Conservation (phyloP, 2,888 invertebrate species). For the Ethmia dodecea region DNA sequence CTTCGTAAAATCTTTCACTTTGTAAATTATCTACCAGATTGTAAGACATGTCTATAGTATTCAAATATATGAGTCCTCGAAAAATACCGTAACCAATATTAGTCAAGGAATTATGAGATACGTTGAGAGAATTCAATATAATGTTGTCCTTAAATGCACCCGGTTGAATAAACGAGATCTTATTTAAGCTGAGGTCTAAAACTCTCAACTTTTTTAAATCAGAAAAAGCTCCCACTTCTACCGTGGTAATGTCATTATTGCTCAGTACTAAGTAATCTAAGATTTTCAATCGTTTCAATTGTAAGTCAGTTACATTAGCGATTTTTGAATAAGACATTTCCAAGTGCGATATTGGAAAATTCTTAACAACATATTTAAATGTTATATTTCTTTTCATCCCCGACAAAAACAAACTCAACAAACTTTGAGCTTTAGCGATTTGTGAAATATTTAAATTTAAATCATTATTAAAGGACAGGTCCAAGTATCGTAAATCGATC, state of each 20-base stretch:
- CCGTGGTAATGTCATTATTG: slow-evolving; percentile 32
- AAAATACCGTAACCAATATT: slow-evolving; percentile 46
- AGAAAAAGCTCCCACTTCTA: slow-evolving; percentile 1
- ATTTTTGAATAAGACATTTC: slow-evolving; percentile 33
- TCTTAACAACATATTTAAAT: slow-evolving; percentile 24
- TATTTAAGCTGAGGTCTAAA: slow-evolving; percentile 49
- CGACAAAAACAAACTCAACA: slow-evolving; percentile 35
- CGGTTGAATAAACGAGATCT: slow-evolving; percentile 43
- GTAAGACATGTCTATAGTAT: slow-evolving; percentile 44
- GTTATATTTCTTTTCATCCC: slow-evolving; percentile 27
- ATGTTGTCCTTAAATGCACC: slow-evolving; percentile 44
- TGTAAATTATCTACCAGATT: slow-evolving; percentile 42
- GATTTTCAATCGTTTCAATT: slow-evolving; percentile 26
- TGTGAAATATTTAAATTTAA: slow-evolving; percentile 26
- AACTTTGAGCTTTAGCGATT: slow-evolving; percentile 22
- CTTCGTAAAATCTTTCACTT: slow-evolving; percentile 44
- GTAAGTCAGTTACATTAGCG: slow-evolving; percentile 29
- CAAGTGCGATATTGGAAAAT: slow-evolving; percentile 26
- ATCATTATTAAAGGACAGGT: slow-evolving; percentile 44
- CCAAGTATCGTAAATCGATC: slow-evolving; percentile 31
- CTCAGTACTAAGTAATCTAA: slow-evolving; percentile 32
- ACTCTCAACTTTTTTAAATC: neutral
- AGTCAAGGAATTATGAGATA: slow-evolving; percentile 48
- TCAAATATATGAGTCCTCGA: slow-evolving; percentile 36
- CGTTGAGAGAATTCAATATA: slow-evolving; percentile 33